Evolutionary conservation across 2,888 invertebrate species (phyloP).

Genomic region (Sericinus montela): DNA sequence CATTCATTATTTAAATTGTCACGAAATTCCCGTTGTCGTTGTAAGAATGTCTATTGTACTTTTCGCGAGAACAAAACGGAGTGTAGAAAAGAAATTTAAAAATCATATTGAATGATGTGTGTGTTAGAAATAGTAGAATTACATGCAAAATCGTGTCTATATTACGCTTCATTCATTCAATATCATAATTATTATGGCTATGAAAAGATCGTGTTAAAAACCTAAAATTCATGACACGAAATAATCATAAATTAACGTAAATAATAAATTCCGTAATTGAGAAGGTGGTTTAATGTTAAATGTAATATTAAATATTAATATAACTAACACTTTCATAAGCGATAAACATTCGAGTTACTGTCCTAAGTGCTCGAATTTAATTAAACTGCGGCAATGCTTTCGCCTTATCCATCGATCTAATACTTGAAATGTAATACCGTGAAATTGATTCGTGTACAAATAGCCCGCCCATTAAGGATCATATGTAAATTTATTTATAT

Average conservation of each 20-base stretch:
- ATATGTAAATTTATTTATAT: constrained; percentile 17
- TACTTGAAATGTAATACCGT: constrained; percentile 20
- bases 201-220: too few relatives aligned
- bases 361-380: constrained; percentile 6
- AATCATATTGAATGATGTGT: too few relatives aligned
- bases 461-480: constrained; percentile 22
- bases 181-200: too few relatives aligned
- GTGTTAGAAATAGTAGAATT: too few relatives aligned
- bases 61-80: too few relatives aligned
- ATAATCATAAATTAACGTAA: neutral
- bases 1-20: too few relatives aligned
- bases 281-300: neutral
- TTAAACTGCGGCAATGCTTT: constrained; percentile 18
- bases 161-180: too few relatives aligned
- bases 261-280: neutral
- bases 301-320: neutral
- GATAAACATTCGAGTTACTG: constrained; percentile 1
- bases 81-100: too few relatives aligned
- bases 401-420: constrained; percentile 21
- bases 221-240: too few relatives aligned
- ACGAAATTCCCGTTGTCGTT: too few relatives aligned
- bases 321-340: constrained; percentile 5
- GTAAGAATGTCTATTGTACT: too few relatives aligned
- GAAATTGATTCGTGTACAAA: constrained; percentile 26
- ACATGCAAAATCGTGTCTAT: too few relatives aligned